Base-by-base conservation (phyloP, 92 coral and sea anemone genomes). In the Heteractis magnifica region DNA sequence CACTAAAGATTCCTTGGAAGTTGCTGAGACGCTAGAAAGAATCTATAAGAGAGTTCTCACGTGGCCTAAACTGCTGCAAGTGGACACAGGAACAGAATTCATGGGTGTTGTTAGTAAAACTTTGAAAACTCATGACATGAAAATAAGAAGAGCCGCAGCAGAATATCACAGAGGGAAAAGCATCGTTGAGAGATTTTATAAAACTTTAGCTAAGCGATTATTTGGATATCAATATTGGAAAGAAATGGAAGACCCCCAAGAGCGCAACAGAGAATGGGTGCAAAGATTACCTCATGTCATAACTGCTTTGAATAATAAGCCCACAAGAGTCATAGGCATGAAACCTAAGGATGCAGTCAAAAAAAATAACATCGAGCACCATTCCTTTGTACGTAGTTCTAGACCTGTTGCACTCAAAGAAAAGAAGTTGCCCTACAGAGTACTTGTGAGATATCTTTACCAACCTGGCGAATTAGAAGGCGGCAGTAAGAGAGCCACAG, bases 61-160 rank as follows among this genome's bases (percentile, higher is more conserved):
- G n/a, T 84, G 65, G 82, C 87, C 87, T 9, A 51, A 84, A 51
- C 55, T 77, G 56, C 59, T 84, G 75, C 87, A n/a, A 84, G 87
- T 84, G 26, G 77, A 84, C 52, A 6, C 19, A 4, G 81, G 86
- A 9, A 52, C 59, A 10, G 72, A 83, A 49, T 76, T 83, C 6
- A 83, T 83, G 81, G 86, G 76, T 4, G 48, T 8, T 5, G 83
- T 84, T n/a, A 44, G 77, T 16, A 77, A 77, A n/a, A n/a, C n/a
- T n/a, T n/a, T n/a, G n/a, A n/a, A n/a, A n/a, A n/a, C n/a, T n/a
- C n/a, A n/a, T n/a, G 23, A 20, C 65, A 15, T 21, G 3, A 16
- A 60, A 8, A 16, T 15, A 5, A 60, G 68, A 8, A 60, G 23
- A 60, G 12, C 52, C 21, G 81, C 5, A 65, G 70, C 23, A 65